Conservation (phyloP, 2,888 invertebrate genomes). For the Melolontha melolontha region DNA sequence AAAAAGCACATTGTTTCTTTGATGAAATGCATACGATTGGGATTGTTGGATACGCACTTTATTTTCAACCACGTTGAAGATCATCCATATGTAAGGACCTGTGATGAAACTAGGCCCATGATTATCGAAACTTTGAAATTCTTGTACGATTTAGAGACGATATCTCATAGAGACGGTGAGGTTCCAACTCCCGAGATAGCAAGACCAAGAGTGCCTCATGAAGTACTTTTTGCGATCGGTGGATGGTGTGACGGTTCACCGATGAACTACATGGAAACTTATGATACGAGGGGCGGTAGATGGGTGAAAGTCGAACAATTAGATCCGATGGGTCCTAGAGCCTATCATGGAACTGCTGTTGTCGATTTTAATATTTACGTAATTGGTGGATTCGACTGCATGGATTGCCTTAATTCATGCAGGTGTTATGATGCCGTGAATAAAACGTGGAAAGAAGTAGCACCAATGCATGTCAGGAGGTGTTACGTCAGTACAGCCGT, state of each 20-base stretch:
- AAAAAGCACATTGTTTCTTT: constrained; percentile 81
- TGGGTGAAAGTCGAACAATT: constrained; percentile 88
- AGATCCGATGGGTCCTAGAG: constrained; percentile 86
- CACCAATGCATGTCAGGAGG: constrained; percentile 90
- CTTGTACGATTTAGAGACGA: constrained; percentile 92
- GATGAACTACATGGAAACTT: constrained; percentile 85
- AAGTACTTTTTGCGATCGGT: constrained; percentile 79
- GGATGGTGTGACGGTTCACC: constrained; percentile 84
- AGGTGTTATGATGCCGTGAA: constrained; percentile 87
- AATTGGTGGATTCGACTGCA: constrained; percentile 94
- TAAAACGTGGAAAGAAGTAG: constrained; percentile 87
- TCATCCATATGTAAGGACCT: constrained; percentile 85
- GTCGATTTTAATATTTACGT: constrained; percentile 87
- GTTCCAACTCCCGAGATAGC: constrained; percentile 88
- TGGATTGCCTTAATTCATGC: constrained; percentile 78
- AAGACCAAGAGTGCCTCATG: constrained; percentile 86
- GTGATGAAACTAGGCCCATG: constrained; percentile 86
- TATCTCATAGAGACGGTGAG: constrained; percentile 82
- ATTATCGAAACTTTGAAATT: constrained; percentile 93
- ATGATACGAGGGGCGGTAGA: constrained; percentile 89
- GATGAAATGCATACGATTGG: constrained; percentile 85
- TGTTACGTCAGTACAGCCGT: constrained; percentile 90
- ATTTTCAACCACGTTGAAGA: constrained; percentile 92
- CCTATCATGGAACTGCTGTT: constrained; percentile 94
- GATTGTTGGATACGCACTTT: constrained; percentile 85